Evolutionary conservation across 2,113 vertebrate species (phyloP).

Genomic region (Phalacrocorax brasilianus): DNA sequence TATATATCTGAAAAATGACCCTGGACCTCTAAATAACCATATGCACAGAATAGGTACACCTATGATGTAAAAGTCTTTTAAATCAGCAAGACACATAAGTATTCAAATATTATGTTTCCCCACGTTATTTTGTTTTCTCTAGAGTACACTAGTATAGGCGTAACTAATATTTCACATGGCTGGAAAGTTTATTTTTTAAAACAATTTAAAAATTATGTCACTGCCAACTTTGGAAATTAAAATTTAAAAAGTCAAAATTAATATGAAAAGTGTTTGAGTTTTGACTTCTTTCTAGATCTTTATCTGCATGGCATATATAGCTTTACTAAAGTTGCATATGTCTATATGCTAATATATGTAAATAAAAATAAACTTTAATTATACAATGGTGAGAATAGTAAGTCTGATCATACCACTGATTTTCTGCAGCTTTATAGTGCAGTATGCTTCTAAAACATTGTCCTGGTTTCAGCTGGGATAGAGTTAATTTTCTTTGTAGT

Average conservation of each 20-base stretch:
- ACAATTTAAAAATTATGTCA: background rate
- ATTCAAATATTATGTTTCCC: background rate
- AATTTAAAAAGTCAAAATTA: background rate
- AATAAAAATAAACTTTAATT: background rate
- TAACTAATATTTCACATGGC: background rate
- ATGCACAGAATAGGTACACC: background rate
- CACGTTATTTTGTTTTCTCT: background rate
- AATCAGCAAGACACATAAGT: background rate
- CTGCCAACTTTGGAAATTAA: background rate
- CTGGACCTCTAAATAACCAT: background rate
- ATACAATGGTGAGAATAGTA: background rate
- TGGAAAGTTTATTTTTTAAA: background rate
- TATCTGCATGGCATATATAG: background rate
- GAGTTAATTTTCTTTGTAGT: too few species aligned
- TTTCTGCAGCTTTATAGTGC: background rate
- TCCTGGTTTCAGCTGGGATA: too few species aligned
- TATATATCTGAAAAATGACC: background rate
- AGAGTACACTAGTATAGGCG: background rate
- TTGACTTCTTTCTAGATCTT: background rate
- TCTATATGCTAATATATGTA: background rate
- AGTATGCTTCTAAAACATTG: background rate
- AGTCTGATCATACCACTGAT: background rate
- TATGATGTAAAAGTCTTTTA: background rate
- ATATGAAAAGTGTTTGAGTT: background rate
- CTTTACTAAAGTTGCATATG: background rate